These are phyloP conservation scores for Ophioninae sp. DNA, from an alignment of 2,888 invertebrate species.

Conservation along the genomic window DNA sequence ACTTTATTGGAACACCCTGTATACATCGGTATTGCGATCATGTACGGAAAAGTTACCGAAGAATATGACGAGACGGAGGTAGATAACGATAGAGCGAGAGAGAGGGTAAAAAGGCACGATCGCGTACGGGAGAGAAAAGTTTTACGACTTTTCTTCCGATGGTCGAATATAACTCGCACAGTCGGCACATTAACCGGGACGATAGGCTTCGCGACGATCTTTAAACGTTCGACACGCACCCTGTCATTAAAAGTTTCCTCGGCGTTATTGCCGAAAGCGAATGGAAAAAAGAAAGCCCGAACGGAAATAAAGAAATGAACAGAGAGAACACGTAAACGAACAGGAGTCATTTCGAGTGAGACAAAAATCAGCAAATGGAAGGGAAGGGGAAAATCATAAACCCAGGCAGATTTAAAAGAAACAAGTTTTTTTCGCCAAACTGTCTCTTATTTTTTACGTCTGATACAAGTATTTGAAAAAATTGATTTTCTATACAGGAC, in stretches of 20 bases:
- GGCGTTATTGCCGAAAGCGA: constrained; percentile 43
- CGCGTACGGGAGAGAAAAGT: constrained; percentile 31
- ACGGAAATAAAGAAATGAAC: constrained; percentile 9
- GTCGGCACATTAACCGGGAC: constrained; percentile 10
- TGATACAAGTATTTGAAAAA: no score
- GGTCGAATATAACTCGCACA: constrained; percentile 21
- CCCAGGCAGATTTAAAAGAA: no score
- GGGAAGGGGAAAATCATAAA: no score
- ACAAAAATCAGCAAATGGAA: not conserved
- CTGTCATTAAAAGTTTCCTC: constrained; percentile 40
- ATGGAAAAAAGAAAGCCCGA: constrained; percentile 12
- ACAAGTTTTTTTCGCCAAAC: no score
- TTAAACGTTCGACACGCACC: constrained; percentile 39
- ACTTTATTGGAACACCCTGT: no score
- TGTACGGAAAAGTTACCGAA: constrained; percentile 7
- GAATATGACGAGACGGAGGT: constrained; percentile 11
- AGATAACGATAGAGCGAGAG: not conserved
- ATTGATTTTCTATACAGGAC: no score
- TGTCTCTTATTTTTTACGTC: no score
- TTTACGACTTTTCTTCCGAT: constrained; percentile 41
- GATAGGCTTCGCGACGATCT: constrained; percentile 16
- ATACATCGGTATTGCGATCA: constrained; percentile 3
- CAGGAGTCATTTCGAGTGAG: not conserved
- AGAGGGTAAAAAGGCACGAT: not conserved
- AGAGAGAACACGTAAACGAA: no score